phyloP scores from a whole-genome alignment of 2,113 vertebrate species.

The Procapra przewalskii region DNA sequence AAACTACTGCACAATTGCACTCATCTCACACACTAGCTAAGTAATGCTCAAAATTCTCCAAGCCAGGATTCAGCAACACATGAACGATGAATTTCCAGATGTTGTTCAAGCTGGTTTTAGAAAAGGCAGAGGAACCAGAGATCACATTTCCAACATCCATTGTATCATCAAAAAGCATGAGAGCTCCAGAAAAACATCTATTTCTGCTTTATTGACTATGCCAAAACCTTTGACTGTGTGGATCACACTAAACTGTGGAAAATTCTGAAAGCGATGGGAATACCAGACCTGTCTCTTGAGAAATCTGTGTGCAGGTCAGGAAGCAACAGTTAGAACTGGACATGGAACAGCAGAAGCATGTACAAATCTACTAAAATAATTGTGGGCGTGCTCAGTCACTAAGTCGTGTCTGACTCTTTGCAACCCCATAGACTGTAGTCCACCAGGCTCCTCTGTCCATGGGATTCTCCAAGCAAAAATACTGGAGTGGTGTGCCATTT shows the following conservation, averaged over 20 bases:
- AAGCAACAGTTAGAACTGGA: background rate
- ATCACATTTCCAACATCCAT: background rate
- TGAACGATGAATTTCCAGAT: background rate
- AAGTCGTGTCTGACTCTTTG: background rate
- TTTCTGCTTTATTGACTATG: background rate
- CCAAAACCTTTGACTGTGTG: background rate
- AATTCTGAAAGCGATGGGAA: background rate
- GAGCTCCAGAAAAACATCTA: background rate
- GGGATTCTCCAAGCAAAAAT: background rate
- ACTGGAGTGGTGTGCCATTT: background rate
- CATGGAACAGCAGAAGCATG: background rate
- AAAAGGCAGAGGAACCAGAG: background rate
- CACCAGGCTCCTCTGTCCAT: background rate
- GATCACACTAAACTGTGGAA: background rate
- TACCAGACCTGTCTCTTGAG: background rate
- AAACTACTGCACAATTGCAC: background rate
- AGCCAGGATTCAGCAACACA: background rate
- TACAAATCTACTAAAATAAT: background rate
- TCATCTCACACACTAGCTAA: background rate
- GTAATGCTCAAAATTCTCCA: background rate
- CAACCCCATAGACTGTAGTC: background rate
- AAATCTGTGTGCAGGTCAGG: background rate
- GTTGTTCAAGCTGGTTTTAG: background rate
- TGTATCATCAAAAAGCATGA: background rate
- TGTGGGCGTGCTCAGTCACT: background rate